Conservation (phyloP, 2,888 invertebrate genomes). For the Notodonta ziczac region DNA sequence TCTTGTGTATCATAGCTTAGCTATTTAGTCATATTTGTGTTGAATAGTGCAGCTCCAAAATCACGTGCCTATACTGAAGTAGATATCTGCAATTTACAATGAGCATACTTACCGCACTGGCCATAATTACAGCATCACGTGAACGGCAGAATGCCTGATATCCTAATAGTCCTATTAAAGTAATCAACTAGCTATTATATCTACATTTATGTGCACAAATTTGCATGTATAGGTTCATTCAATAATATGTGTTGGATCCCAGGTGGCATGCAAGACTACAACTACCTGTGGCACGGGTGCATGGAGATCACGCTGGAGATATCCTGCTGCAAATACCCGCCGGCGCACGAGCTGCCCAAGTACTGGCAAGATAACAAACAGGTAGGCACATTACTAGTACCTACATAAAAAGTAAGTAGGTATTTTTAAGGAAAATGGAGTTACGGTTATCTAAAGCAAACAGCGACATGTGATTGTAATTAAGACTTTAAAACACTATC, state of each 20-base stretch:
- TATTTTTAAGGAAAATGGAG: too few species aligned
- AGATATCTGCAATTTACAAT: too few species aligned
- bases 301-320: constrained; percentile 98
- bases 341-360: constrained; percentile 89
- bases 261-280: constrained; percentile 97
- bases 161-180: neutral
- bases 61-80: too few species aligned
- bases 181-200: neutral
- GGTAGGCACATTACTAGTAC: constrained; percentile 66
- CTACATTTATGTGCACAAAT: neutral
- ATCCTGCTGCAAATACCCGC: constrained; percentile 97
- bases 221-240: neutral
- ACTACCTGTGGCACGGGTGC: constrained; percentile 96
- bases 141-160: neutral
- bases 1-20: too few species aligned
- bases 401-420: neutral
- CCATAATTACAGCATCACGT: neutral
- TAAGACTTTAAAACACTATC: neutral
- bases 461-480: neutral
- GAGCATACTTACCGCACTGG: neutral
- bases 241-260: constrained; percentile 16
- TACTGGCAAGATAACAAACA: constrained; percentile 96
- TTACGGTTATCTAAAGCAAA: too few species aligned
- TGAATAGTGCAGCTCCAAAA: too few species aligned
- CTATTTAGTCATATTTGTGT: too few species aligned